Evolutionary conservation across 1,140 invertebrate genomes (phyloP), one percentile per base, ranked within the genome.

Genomic region (Scaptomyza graminum): DNA sequence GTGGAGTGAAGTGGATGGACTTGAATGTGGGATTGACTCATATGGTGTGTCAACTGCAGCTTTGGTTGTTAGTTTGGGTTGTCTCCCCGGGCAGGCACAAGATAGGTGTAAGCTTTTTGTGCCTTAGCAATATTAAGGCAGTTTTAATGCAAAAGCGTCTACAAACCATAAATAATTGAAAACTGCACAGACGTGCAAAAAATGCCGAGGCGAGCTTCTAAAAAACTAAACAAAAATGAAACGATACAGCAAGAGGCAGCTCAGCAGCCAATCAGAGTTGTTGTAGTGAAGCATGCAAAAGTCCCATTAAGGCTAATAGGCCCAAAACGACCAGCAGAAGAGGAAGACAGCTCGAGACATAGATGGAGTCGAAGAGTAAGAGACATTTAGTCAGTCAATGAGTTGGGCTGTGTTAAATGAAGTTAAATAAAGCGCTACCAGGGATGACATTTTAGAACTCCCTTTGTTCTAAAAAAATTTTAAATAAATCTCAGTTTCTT

Each of bases 131-230:
- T 79, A 73, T 76, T 81, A 76, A 76, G 77, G 77, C 77, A 81
- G 78, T 82, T 79, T 82, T 80, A 80, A 82, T 80, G 77, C 74
- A 76, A 76, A 73, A 79, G 73, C 79, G 77, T 81, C 68, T 74
- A 81, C 79, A 81, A 81, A 76, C 79, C 79, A 82, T 82, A 82
- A 82, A 82, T 82, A 79, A 82, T 79, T 80, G 74, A 82, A 82
- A 82, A 80, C 74, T 80, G 77, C 79, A 77, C 74, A 82, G 69
- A 79, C 77, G 77, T 79, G 79, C 77, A 82, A 76, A 76, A 81
- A 81, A 76, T 76, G 71, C 59, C 56, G 62, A 59, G 54, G 70
- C 66, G 18, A 22, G 2, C 18, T 59, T 79, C 72, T 44, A 75
- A 54, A 59, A 76, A 76, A 56, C 54, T 3, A 51, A 37, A 44